Percentiles rank a stretch among this genome's conserved stretches.
phyloP scores from a whole-genome alignment of 2,113 vertebrate genomes.

The Shinisaurus crocodilurus region DNA sequence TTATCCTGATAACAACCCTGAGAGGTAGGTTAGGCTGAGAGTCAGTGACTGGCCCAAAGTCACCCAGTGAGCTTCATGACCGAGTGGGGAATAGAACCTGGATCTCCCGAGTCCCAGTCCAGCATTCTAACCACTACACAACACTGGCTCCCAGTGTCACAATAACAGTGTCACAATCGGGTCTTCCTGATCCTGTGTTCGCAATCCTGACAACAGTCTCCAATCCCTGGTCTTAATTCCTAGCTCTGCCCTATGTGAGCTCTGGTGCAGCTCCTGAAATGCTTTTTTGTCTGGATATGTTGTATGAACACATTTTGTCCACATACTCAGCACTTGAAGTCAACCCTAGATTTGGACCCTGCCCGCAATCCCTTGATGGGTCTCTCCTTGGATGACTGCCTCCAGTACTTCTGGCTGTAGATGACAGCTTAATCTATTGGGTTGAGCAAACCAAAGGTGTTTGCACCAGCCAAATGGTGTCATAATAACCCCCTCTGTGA shows the following conservation, averaged over 20 bases:
- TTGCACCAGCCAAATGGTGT: neutral
- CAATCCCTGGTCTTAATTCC: constrained; percentile 62
- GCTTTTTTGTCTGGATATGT: neutral
- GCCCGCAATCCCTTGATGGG: neutral
- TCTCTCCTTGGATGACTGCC: neutral
- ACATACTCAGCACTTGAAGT: neutral
- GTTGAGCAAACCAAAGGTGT: constrained; percentile 7
- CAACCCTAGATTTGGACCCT: neutral
- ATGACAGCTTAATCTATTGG: neutral
- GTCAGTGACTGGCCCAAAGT: too few relatives aligned
- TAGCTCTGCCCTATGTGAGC: constrained; percentile 5
- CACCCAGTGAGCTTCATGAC: too few relatives aligned
- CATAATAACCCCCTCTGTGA: neutral
- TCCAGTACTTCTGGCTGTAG: neutral
- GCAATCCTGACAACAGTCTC: neutral
- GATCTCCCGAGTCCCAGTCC: too few relatives aligned
- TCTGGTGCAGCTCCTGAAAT: neutral
- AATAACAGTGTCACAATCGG: neutral
- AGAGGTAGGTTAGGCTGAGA: too few relatives aligned
- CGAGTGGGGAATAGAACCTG: too few relatives aligned
- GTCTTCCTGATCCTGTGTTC: neutral
- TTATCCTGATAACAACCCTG: too few relatives aligned
- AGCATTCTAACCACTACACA: too few relatives aligned
- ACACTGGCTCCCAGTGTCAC: too few relatives aligned
- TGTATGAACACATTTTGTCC: neutral